Percentiles rank a stretch among this genome's conserved stretches.
Evolutionary conservation across 2,888 invertebrate species (phyloP).

Genomic region (Spatulosminthurus flaviceps): DNA sequence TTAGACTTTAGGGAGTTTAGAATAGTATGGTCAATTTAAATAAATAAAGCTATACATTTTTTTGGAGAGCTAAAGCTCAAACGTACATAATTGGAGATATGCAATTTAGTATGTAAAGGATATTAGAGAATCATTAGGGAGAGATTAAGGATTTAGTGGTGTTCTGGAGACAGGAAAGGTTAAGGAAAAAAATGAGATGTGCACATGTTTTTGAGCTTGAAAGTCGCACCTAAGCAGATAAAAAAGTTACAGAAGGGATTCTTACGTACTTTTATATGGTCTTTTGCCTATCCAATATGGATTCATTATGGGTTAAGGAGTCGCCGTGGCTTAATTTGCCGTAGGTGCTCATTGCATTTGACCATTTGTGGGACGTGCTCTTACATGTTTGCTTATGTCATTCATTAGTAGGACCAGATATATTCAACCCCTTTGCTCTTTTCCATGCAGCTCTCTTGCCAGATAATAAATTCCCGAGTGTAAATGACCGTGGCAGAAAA

Average conservation of each 20-base stretch:
- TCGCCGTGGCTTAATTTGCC: background rate
- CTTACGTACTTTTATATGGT: background rate
- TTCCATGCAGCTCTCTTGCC: background rate
- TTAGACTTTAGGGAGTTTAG: too few relatives aligned
- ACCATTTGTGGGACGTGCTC: conserved; percentile 14
- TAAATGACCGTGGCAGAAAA: conserved; percentile 6
- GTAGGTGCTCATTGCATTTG: conserved; percentile 18
- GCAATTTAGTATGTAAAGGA: too few relatives aligned
- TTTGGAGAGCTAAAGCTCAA: too few relatives aligned
- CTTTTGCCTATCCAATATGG: conserved; percentile 3
- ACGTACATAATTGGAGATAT: too few relatives aligned
- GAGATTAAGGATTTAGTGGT: too few relatives aligned
- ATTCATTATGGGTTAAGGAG: background rate
- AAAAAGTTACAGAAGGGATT: background rate
- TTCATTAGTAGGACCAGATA: conserved; percentile 8
- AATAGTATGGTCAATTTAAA: too few relatives aligned
- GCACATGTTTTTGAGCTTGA: too few relatives aligned
- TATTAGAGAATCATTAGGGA: too few relatives aligned
- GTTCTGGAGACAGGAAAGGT: too few relatives aligned
- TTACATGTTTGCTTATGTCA: conserved; percentile 18
- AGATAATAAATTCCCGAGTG: background rate
- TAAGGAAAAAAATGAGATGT: too few relatives aligned
- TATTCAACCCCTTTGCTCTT: too few relatives aligned
- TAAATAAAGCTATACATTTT: too few relatives aligned
- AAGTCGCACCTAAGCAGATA: background rate